Base-by-base conservation (phyloP, 2,888 invertebrate genomes). In the Ligdia adustata region DNA sequence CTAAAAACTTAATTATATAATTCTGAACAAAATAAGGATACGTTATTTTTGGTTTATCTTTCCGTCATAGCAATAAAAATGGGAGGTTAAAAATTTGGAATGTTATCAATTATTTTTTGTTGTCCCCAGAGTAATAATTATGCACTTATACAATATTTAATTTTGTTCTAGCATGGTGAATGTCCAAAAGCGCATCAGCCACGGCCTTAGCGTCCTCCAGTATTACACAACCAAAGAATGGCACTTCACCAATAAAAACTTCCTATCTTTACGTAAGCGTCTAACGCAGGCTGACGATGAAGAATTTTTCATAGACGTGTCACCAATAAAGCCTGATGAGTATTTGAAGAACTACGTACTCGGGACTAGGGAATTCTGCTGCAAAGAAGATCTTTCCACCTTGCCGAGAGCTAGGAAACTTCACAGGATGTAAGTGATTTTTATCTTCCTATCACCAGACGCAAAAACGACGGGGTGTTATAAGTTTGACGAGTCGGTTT, bases 141-240 rank as follows among this genome's bases (percentile, higher is more conserved):
- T n/a, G n/a, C n/a, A n/a, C n/a, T n/a, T n/a, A n/a, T n/a, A n/a
- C n/a, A n/a, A 3, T 27, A 18, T 15, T n/a, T 44, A 4, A 4
- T 9, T 2, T 31, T 26, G 33, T 66, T 64, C 15, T 79, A 93
- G 94, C 65, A 84, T 95, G 85, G 91, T 95, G 0, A 91, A 91
- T 49, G 82, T 93, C 0, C 94, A 95, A 61, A 91, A 91, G 34
- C 88, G 92, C 12, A 92, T 95, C 35, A 88, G 90, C 32, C 90
- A 90, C 31, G 95, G 95, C 0, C 75, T 94, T 9, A 85, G 90
- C 46, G 91, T 96, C 0, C 82, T 97, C 4, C 93, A 95, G 55
- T 96, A 95, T 75, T 97, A 97, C 81, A 96, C 96, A 0, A 94
- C 93, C 2, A 93, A 95, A 42, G 91, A 94, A 50, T 98, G 98